Evolutionary conservation across 1,140 invertebrate genomes (phyloP).

Genomic region (Neodiprion virginianus): DNA sequence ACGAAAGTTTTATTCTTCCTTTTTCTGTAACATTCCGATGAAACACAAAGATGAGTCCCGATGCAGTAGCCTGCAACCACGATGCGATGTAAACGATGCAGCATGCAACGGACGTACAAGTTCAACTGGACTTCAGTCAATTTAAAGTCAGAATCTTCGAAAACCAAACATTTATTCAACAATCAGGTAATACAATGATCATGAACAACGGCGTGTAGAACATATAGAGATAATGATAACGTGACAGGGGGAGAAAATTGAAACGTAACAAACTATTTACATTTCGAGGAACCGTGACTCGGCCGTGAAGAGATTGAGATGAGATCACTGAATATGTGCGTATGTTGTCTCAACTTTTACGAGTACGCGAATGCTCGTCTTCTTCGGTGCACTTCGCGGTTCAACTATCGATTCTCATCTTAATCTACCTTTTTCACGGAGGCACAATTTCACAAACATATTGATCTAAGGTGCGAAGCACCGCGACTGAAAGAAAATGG

Average conservation of each 20-base stretch:
- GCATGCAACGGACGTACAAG: background rate
- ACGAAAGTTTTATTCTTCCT: too few relatives aligned
- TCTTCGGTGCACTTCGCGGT: too few relatives aligned
- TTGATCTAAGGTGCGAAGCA: background rate
- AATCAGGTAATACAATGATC: constrained; percentile 45
- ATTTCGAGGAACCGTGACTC: background rate
- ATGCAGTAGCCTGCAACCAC: too few relatives aligned
- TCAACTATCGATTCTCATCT: background rate
- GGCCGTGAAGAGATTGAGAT: background rate
- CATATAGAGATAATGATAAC: constrained; percentile 8
- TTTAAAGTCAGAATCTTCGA: constrained; percentile 30
- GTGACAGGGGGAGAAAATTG: background rate
- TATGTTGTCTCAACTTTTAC: too few relatives aligned
- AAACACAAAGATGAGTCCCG: too few relatives aligned
- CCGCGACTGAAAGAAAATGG: background rate
- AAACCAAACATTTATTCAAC: constrained; percentile 51
- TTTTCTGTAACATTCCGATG: too few relatives aligned
- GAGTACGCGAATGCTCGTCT: too few relatives aligned
- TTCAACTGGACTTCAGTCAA: constrained; percentile 7
- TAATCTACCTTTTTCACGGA: background rate
- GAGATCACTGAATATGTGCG: background rate
- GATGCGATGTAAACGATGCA: background rate
- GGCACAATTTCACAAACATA: background rate
- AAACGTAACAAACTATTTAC: constrained; percentile 3
- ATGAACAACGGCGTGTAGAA: constrained; percentile 36